A percentile compares a stretch with the other conserved stretches of the same genome.
Conservation (phyloP, 2,113 vertebrate species). For the Gopherus evgoodei region DNA sequence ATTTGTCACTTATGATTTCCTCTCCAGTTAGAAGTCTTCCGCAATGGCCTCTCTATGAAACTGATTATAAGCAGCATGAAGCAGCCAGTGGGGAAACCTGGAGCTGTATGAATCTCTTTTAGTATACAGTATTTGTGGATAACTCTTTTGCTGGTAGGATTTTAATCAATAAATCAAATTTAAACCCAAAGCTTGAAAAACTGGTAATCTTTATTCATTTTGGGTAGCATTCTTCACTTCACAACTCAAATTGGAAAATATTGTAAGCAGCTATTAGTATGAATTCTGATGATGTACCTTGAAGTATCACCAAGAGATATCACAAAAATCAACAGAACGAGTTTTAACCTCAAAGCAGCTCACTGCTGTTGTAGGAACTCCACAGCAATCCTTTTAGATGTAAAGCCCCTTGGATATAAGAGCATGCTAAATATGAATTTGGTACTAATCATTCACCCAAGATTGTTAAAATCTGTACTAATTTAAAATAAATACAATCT, state of each 20-base stretch:
- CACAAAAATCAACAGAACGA: background rate
- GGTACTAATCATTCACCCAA: background rate
- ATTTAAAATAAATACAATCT: background rate
- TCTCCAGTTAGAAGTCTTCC: background rate
- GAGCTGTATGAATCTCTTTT: background rate
- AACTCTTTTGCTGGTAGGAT: background rate
- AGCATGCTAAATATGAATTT: background rate
- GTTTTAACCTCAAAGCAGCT: background rate
- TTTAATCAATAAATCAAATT: background rate
- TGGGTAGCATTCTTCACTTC: background rate
- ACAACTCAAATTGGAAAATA: background rate
- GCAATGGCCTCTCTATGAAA: background rate
- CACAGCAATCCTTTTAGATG: background rate
- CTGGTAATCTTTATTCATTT: background rate
- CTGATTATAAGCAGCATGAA: background rate
- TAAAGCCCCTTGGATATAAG: background rate
- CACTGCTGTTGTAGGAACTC: background rate
- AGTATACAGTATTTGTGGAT: background rate
- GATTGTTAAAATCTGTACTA: background rate
- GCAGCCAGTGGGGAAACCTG: background rate
- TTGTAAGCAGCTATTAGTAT: background rate
- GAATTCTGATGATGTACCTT: background rate
- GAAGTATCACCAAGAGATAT: background rate
- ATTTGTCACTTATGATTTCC: background rate
- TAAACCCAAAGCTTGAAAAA: background rate